phyloP scores from a whole-genome alignment of 2,888 invertebrate genomes.

The Proisotoma minuta region DNA sequence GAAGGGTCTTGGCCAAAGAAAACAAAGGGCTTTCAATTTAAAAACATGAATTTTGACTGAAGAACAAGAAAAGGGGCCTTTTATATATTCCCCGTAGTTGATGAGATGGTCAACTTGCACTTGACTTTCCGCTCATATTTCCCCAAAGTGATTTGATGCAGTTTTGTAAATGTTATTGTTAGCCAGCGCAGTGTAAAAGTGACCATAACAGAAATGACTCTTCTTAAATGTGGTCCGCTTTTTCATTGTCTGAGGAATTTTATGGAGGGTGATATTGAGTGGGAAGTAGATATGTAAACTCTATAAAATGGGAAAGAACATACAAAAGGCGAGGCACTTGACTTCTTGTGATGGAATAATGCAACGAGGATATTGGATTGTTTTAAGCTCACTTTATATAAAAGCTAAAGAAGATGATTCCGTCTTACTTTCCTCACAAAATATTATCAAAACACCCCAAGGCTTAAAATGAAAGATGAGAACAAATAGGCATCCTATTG shows the following conservation, averaged over 20 bases:
- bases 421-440: not conserved
- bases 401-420: slow-evolving; percentile 2
- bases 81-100: not conserved
- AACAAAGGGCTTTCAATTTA: not conserved
- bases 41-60: not conserved
- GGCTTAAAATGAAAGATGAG: not conserved
- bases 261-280: not conserved
- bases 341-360: too few relatives aligned
- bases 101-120: too few relatives aligned
- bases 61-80: too few relatives aligned
- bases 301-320: slow-evolving; percentile 18
- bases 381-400: too few relatives aligned
- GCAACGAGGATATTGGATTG: not conserved
- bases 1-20: not conserved
- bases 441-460: slow-evolving; percentile 1
- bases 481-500: not conserved
- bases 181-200: not conserved
- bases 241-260: not conserved
- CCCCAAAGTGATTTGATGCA: not conserved
- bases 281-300: slow-evolving; percentile 14
- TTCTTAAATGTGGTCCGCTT: not conserved
- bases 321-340: slow-evolving; percentile 14
- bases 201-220: not conserved
- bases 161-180: not conserved
- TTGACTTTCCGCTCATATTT: too few relatives aligned